A percentile compares a stretch with the other conserved stretches of the same genome.
Conservation (phyloP, 1,140 invertebrate species). For the Anoplolepis gracilipes region DNA sequence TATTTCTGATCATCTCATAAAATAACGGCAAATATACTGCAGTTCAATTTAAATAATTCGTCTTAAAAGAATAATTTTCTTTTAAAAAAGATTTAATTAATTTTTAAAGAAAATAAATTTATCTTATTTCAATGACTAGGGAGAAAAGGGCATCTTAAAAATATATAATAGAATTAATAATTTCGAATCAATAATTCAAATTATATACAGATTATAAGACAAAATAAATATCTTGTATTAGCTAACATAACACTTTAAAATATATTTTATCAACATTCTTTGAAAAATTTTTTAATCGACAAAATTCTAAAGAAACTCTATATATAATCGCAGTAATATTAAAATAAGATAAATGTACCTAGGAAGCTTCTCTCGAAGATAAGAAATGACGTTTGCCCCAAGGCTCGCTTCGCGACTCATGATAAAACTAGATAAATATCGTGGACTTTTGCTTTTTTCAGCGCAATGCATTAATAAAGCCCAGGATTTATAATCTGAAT, state of each 20-base stretch:
- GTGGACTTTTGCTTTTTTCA: conserved; percentile 91
- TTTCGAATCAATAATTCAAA: background rate
- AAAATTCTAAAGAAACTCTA: conserved; percentile 8
- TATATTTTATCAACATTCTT: background rate
- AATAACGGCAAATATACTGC: background rate
- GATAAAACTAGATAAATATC: conserved; percentile 94
- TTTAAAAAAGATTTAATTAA: conserved; percentile 2
- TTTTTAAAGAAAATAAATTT: background rate
- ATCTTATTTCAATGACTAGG: background rate
- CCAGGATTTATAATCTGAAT: conserved; percentile 93
- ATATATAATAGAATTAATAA: no score
- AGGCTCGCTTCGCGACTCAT: conserved; percentile 89
- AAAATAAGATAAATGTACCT: conserved; percentile 73
- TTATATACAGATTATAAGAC: background rate
- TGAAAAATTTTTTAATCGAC: background rate
- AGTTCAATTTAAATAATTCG: background rate
- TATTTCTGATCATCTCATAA: conserved; percentile 45
- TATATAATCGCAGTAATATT: conserved; percentile 4
- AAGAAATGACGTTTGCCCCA: conserved; percentile 87
- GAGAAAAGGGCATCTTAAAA: background rate
- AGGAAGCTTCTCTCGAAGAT: conserved; percentile 88
- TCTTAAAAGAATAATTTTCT: background rate
- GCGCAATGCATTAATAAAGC: conserved; percentile 93
- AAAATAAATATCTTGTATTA: background rate
- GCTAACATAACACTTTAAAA: background rate